Evolutionary conservation across 2,113 vertebrate genomes (phyloP).

Genomic region (Rhabdornis inornatus): DNA sequence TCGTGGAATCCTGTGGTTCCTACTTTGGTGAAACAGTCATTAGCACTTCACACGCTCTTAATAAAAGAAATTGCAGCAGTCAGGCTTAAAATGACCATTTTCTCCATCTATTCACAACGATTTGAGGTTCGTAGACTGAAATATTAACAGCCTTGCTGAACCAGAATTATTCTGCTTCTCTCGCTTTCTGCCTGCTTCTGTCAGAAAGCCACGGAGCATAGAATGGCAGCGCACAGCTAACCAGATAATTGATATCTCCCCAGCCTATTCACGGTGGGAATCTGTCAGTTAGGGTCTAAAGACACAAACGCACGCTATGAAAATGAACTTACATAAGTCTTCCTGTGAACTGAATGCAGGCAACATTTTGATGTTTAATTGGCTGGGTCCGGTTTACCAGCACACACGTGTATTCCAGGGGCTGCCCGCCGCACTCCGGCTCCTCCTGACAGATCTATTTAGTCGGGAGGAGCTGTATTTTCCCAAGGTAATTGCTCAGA

Average conservation of each 20-base stretch:
- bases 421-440: neutral
- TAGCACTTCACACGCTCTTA: neutral
- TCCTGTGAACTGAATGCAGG: conserved; percentile 65
- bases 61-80: neutral
- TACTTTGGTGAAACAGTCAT: neutral
- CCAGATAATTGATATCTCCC: conserved; percentile 82
- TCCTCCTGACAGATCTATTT: conserved; percentile 78
- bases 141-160: conserved; percentile 69
- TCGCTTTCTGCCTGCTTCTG: conserved; percentile 68
- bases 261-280: conserved; percentile 71
- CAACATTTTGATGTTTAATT: conserved; percentile 80
- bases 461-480: conserved; percentile 59
- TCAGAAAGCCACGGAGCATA: conserved; percentile 72
- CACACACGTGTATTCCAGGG: conserved; percentile 46
- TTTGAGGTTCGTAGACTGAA: conserved; percentile 48
- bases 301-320: conserved; percentile 70
- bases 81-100: conserved; percentile 37
- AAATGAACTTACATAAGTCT: conserved; percentile 79
- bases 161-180: conserved; percentile 69
- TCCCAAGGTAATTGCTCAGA: conserved; percentile 73
- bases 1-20: neutral
- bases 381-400: conserved; percentile 68
- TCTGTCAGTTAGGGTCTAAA: conserved; percentile 78
- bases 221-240: conserved; percentile 75
- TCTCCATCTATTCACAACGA: conserved; percentile 6